These are phyloP conservation scores for Nycticorax nycticorax DNA, from an alignment of 2,113 vertebrate genomes.

Conservation along the genomic window DNA sequence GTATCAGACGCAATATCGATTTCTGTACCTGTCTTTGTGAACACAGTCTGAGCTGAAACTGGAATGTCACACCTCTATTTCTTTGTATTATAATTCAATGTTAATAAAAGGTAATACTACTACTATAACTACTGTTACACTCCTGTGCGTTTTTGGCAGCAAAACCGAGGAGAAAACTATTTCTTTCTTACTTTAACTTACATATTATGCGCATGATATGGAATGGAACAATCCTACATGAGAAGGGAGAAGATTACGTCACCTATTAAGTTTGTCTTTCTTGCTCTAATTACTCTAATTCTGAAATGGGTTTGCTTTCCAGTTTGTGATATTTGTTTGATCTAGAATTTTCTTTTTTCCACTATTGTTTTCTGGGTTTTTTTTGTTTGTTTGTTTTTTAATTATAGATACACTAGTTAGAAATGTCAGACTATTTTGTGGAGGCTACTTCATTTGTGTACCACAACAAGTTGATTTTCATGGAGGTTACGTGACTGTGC, in stretches of 20 bases:
- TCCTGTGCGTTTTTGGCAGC: neutral
- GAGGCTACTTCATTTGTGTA: slow-evolving; percentile 23
- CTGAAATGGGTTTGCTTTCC: neutral
- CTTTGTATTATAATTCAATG: slow-evolving; percentile 12
- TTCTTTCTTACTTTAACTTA: neutral
- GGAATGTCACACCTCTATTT: slow-evolving; percentile 7
- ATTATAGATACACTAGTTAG: neutral
- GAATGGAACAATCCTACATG: neutral
- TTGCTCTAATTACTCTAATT: neutral
- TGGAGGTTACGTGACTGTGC: neutral
- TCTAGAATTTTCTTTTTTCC: neutral
- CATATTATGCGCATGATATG: neutral
- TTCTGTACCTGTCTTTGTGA: slow-evolving; percentile 32
- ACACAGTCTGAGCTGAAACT: slow-evolving; percentile 16
- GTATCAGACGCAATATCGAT: neutral
- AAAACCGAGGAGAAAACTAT: neutral
- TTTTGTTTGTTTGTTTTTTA: neutral
- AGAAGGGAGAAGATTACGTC: neutral
- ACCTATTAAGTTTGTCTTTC: neutral
- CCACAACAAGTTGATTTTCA: slow-evolving; percentile 47
- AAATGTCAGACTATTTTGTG: slow-evolving; percentile 3
- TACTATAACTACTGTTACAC: neutral
- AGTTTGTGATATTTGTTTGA: neutral
- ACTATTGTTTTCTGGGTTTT: neutral
- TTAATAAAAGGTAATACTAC: slow-evolving; percentile 11